A percentile compares a stretch with the other conserved stretches of the same genome.
Conservation (phyloP, 2,888 invertebrate genomes). For the Tipula lateralis region DNA sequence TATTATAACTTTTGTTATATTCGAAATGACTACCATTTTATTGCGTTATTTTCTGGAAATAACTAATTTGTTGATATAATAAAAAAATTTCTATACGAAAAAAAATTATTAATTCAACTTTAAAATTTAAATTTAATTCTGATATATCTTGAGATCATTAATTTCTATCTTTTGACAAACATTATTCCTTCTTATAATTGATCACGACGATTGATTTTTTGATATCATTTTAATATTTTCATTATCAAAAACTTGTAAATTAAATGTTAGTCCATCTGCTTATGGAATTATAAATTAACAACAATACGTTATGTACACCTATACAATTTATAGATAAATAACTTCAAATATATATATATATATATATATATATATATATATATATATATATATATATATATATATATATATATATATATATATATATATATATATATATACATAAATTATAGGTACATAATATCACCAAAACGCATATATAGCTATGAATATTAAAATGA, state of each 20-base stretch:
- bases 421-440: neutral
- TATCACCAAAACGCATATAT: neutral
- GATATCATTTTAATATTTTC: neutral
- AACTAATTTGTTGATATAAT: neutral
- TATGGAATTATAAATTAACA: neutral
- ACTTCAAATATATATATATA: neutral
- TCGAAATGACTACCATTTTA: neutral
- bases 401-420: neutral
- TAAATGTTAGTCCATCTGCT: neutral
- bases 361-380: neutral
- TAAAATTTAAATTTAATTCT: too few species aligned
- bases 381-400: neutral
- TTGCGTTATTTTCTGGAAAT: neutral
- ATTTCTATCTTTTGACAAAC: neutral
- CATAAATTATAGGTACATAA: neutral
- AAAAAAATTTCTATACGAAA: neutral
- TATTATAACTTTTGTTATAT: too few species aligned
- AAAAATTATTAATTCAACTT: neutral
- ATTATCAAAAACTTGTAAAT: neutral
- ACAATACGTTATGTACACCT: neutral
- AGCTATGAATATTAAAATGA: neutral
- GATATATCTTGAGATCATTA: neutral
- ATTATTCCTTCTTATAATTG: neutral
- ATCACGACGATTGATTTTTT: neutral
- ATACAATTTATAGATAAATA: neutral